These are phyloP conservation scores for Pteromalus puparum DNA, from an alignment of 1,140 invertebrate species.

Conservation along the genomic window DNA sequence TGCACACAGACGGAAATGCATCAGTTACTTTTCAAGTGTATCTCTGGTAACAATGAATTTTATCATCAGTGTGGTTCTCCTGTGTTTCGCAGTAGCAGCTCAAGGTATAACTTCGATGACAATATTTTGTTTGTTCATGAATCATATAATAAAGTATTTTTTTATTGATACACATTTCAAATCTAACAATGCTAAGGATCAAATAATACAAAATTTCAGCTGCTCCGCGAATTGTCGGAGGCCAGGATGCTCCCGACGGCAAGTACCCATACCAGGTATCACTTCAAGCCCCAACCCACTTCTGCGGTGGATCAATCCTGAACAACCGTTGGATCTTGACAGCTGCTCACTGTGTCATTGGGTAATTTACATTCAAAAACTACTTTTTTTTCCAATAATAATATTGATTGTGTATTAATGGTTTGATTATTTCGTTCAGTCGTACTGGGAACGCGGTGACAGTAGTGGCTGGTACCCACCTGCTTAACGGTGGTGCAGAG, in stretches of 20 bases:
- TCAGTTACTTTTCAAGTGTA: too few relatives aligned
- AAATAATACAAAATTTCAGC: neutral
- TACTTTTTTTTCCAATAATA: too few relatives aligned
- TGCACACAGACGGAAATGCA: too few relatives aligned
- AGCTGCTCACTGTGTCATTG: slow-evolving; percentile 72
- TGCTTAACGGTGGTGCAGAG: neutral
- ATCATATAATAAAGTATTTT: too few relatives aligned
- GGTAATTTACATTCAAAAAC: neutral
- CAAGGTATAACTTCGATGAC: too few relatives aligned
- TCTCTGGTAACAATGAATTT: too few relatives aligned
- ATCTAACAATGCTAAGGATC: too few relatives aligned
- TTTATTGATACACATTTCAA: too few relatives aligned
- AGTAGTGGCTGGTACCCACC: slow-evolving; percentile 1
- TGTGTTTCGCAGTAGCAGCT: too few relatives aligned
- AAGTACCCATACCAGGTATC: slow-evolving; percentile 71
- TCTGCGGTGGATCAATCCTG: slow-evolving; percentile 74
- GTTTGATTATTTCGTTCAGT: neutral
- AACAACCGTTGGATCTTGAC: slow-evolving; percentile 71
- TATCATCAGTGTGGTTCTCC: too few relatives aligned
- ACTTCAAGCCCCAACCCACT: slow-evolving; percentile 57
- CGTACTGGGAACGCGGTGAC: neutral
- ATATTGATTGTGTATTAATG: too few relatives aligned
- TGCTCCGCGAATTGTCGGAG: slow-evolving; percentile 66
- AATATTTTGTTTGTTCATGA: too few relatives aligned
- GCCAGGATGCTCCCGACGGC: slow-evolving; percentile 58